Percentiles rank a stretch among this genome's conserved stretches.
Evolutionary conservation across 2,113 vertebrate species (phyloP).

Genomic region (Scartelaos histophorus): DNA sequence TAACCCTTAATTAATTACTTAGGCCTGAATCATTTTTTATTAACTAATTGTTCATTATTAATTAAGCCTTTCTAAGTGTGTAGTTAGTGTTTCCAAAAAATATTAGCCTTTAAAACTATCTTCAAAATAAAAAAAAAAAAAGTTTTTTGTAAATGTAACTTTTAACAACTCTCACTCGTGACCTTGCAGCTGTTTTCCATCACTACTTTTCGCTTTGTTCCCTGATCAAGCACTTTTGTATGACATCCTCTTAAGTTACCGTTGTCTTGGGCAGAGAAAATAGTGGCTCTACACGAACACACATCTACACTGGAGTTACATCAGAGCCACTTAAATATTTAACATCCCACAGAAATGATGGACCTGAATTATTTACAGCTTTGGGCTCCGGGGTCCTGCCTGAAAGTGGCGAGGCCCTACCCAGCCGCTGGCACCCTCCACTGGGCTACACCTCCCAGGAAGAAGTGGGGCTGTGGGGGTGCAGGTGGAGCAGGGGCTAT

Average conservation of each 20-base stretch:
- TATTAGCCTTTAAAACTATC: neutral
- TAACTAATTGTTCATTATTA: too few species aligned
- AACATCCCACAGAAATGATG: conserved; percentile 63
- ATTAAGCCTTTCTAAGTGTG: too few species aligned
- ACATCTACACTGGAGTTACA: conserved; percentile 60
- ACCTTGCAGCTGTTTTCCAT: conserved; percentile 19
- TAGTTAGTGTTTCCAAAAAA: too few species aligned
- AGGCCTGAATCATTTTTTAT: too few species aligned
- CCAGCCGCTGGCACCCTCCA: conserved; percentile 56
- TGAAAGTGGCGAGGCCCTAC: conserved; percentile 49
- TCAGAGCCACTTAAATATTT: conserved; percentile 72
- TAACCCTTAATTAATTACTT: too few species aligned
- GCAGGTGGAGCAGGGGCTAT: conserved; percentile 56
- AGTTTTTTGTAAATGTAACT: conserved; percentile 13
- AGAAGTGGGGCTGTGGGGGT: conserved; percentile 38
- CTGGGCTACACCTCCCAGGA: conserved; percentile 59
- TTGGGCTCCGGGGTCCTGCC: conserved; percentile 48
- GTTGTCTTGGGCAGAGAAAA: conserved; percentile 39
- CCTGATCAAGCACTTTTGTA: conserved; percentile 37
- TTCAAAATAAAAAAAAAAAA: conserved; percentile 1
- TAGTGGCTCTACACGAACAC: conserved; percentile 19
- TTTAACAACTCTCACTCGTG: conserved; percentile 7
- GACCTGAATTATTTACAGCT: conserved; percentile 72
- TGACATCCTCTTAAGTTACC: conserved; percentile 61
- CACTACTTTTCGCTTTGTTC: conserved; percentile 23